Evolutionary conservation across 2,797 vertebrate genomes (phyloP).

Genomic region (Halcyon leucocephala): DNA sequence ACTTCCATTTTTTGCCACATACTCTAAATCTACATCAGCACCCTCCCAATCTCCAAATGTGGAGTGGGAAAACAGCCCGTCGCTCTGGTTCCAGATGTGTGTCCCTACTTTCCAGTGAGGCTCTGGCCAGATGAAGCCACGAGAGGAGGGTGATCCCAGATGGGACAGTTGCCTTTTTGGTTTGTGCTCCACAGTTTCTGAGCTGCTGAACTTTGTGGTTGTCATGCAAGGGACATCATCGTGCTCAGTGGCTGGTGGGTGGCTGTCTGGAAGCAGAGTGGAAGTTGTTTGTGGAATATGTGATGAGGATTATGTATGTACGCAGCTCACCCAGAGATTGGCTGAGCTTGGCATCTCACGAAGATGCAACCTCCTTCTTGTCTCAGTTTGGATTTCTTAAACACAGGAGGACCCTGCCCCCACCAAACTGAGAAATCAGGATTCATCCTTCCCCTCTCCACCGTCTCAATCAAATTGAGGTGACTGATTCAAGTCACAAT

Average conservation of each 20-base stretch:
- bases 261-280: neutral
- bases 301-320: neutral
- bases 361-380: neutral
- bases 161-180: neutral
- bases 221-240: neutral
- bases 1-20: neutral
- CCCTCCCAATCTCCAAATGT: neutral
- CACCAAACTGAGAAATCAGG: neutral
- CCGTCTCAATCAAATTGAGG: neutral
- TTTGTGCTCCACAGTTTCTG: neutral
- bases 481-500: neutral
- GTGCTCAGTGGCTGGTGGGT: neutral
- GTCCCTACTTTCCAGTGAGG: neutral
- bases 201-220: neutral
- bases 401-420: neutral
- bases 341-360: neutral
- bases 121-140: neutral
- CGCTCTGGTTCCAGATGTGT: neutral
- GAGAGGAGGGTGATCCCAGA: neutral
- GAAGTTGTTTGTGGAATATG: conserved; percentile 29
- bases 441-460: neutral
- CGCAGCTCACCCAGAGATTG: neutral
- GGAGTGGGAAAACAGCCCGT: neutral
- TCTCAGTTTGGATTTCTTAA: neutral
- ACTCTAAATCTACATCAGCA: neutral